Evolutionary conservation across 1,140 invertebrate genomes (phyloP), one percentile per base, ranked within the genome.

Genomic region (Chironomus tepperi): DNA sequence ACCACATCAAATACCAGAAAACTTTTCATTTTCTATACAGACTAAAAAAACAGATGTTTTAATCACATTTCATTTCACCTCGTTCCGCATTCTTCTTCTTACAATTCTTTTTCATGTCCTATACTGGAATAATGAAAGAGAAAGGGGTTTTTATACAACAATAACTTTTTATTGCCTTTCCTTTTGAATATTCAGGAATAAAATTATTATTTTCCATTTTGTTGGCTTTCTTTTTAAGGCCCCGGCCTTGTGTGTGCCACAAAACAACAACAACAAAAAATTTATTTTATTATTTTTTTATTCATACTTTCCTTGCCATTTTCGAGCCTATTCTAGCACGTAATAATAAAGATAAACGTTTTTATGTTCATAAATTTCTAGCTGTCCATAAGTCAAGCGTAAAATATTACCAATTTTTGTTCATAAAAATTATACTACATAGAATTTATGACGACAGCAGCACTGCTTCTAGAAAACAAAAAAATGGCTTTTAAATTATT

Each of bases 101-200:
- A 15, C 47, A 12, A 15, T 57, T 12, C n/a, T 12, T 57, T 57
- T 57, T 57, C 47, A 57, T n/a, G 12, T 12, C 47, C 47, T 34
- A 34, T 34, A 34, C 24, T 34, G 24, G 24, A 34, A 34, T 34
- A 34, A 34, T 34, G 24, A 34, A 34, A 34, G 47, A 57, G 47
- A 57, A 57, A 57, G 47, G 47, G 47, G 12, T 57, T n/a, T 47
- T 57, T 57, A 5, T n/a, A n/a, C 10, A 57, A 57, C 47, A 57
- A 57, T 57, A 57, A 57, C n/a, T 57, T 57, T 57, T 57, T 57
- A 57, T 57, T 57, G 47, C 47, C 12, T 57, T 57, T 8, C 12
- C 47, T 57, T 57, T 57, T 57, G 47, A 57, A 57, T 57, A 57
- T 57, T 57, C 47, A 57, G 47, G 47, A 57, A 57, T 57, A 57